Conservation (phyloP, 2,113 vertebrate species). For the Tauraco erythrolophus region DNA sequence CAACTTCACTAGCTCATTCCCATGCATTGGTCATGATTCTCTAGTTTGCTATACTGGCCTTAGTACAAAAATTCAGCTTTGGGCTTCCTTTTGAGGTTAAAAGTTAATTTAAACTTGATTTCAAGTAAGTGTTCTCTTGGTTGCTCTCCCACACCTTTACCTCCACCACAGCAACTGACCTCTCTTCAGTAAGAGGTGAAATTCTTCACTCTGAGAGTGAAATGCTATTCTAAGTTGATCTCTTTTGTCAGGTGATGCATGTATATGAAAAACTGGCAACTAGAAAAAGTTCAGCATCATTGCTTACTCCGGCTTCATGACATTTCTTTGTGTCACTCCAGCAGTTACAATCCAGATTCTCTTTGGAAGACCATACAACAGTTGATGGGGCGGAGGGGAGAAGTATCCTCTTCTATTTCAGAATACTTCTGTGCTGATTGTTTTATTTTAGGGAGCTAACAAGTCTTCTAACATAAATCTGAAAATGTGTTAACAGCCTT, state of each 20-base stretch:
- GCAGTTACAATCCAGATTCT: neutral
- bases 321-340: neutral
- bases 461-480: neutral
- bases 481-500: neutral
- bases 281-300: neutral
- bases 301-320: neutral
- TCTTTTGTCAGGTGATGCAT: neutral
- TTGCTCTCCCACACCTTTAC: neutral
- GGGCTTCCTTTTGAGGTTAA: neutral
- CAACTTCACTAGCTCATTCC: neutral
- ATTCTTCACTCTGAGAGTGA: neutral
- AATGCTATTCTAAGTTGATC: neutral
- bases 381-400: neutral
- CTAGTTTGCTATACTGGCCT: neutral
- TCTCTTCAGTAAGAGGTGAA: neutral
- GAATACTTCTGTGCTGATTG: neutral
- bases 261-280: neutral
- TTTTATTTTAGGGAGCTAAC: neutral
- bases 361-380: neutral
- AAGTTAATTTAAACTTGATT: neutral
- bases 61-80: neutral
- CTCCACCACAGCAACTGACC: neutral
- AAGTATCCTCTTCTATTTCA: neutral
- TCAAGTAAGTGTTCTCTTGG: neutral
- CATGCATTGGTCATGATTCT: neutral